A percentile compares a stretch with the other conserved stretches of the same genome.
phyloP scores from a whole-genome alignment of 2,888 invertebrate genomes.

The Terebella lapidaria region DNA sequence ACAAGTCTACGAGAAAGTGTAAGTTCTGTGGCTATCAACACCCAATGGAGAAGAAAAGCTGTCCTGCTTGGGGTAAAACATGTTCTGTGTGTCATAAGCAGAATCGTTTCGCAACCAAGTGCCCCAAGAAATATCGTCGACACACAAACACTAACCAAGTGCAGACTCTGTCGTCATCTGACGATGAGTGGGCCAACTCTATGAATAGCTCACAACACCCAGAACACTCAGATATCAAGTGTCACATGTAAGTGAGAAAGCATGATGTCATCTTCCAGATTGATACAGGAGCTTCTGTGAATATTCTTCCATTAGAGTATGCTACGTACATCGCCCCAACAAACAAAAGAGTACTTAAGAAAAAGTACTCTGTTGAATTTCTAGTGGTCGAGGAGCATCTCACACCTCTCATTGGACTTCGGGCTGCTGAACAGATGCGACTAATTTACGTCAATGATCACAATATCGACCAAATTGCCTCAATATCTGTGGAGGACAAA shows the following conservation, averaged over 20 bases:
- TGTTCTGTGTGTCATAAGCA: constrained; percentile 4
- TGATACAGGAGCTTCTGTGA: constrained; percentile 16
- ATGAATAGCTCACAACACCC: no score
- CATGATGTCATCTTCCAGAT: no score
- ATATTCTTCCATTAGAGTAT: constrained; percentile 8
- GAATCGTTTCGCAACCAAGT: constrained; percentile 4
- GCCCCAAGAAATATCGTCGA: not conserved
- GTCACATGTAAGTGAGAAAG: constrained; percentile 2
- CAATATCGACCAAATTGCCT: constrained; percentile 4
- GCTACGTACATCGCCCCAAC: not conserved
- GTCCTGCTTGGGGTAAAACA: constrained; percentile 6
- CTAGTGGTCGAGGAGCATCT: constrained; percentile 9
- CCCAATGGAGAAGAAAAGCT: constrained; percentile 9
- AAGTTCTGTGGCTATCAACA: constrained; percentile 5
- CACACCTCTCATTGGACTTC: constrained; percentile 7
- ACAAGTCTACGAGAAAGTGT: not conserved
- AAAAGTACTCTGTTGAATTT: constrained; percentile 14
- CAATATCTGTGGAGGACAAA: not conserved
- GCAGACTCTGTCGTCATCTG: not conserved
- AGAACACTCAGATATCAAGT: not conserved
- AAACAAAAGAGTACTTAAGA: constrained; percentile 11
- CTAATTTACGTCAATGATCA: constrained; percentile 11
- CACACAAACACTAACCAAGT: no score
- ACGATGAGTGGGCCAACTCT: no score
- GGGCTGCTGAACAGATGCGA: constrained; percentile 8